Percentiles rank a stretch among this genome's conserved stretches.
Evolutionary conservation across 2,888 invertebrate genomes (phyloP).

Genomic region (Scotopteryx bipunctaria): DNA sequence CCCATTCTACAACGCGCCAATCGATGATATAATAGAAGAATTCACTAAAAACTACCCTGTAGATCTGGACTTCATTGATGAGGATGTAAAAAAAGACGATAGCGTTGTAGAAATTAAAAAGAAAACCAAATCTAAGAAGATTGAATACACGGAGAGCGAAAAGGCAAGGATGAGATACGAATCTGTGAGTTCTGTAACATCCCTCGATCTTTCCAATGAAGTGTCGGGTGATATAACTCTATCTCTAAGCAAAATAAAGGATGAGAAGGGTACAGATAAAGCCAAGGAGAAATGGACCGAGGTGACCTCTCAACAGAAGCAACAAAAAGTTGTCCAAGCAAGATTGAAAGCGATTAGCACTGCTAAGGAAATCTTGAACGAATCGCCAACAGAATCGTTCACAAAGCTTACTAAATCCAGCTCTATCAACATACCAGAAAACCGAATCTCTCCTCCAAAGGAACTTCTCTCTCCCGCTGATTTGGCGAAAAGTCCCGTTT

Average conservation of each 20-base stretch:
- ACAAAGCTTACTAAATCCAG: constrained; percentile 62
- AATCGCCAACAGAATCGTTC: constrained; percentile 63
- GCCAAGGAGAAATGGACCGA: constrained; percentile 76
- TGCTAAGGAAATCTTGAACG: constrained; percentile 70
- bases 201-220: constrained; percentile 68
- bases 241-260: constrained; percentile 65
- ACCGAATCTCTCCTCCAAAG: constrained; percentile 64
- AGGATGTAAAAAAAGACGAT: constrained; percentile 78
- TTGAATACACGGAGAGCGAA: constrained; percentile 74
- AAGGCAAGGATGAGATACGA: constrained; percentile 71
- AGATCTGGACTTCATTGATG: constrained; percentile 73
- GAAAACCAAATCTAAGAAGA: constrained; percentile 72
- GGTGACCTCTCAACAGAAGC: constrained; percentile 71
- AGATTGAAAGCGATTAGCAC: constrained; percentile 70
- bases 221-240: constrained; percentile 67
- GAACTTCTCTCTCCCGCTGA: constrained; percentile 58
- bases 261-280: constrained; percentile 45
- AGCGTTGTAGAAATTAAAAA: constrained; percentile 60
- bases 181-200: constrained; percentile 70
- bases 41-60: constrained; percentile 68
- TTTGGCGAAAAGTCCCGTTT: constrained; percentile 54
- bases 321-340: constrained; percentile 76
- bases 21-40: constrained; percentile 81
- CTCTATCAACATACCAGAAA: constrained; percentile 49
- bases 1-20: constrained; percentile 85